phyloP scores from a whole-genome alignment of 1,140 invertebrate genomes.

The Scaptomyza pallida region DNA sequence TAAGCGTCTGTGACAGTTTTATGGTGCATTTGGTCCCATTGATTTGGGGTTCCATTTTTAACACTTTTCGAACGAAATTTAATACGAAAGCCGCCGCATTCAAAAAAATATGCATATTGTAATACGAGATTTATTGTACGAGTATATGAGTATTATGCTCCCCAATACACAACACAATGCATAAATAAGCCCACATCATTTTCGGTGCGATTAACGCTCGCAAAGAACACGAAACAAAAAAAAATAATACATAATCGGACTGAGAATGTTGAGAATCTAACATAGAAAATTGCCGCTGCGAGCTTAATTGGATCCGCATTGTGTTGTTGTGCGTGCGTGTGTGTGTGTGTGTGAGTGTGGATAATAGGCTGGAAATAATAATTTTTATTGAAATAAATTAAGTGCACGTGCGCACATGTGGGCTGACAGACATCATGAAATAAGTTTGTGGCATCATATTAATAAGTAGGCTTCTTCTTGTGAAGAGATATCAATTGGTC shows the following conservation, averaged over 20 bases:
- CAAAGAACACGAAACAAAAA: conserved; percentile 15
- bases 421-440: conserved; percentile 37
- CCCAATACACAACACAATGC: not conserved
- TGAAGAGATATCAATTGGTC: not conserved
- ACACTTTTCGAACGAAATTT: conserved; percentile 74
- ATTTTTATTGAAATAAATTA: conserved; percentile 82
- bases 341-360: conserved; percentile 49
- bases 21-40: conserved; percentile 66
- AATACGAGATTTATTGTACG: conserved; percentile 77
- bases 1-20: conserved; percentile 77
- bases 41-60: conserved; percentile 62
- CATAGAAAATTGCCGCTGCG: conserved; percentile 27
- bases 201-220: conserved; percentile 76
- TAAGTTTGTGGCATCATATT: conserved; percentile 16
- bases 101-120: conserved; percentile 66
- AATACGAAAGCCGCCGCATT: conserved; percentile 68
- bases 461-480: conserved; percentile 46
- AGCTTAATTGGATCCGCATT: conserved; percentile 72
- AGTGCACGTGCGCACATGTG: conserved; percentile 76
- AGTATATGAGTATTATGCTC: conserved; percentile 60
- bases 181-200: conserved; percentile 67
- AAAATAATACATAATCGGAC: conserved; percentile 5
- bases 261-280: conserved; percentile 23
- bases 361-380: conserved; percentile 80
- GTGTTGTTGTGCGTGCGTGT: conserved; percentile 6